Percentiles rank a stretch among this genome's conserved stretches.
phyloP scores from a whole-genome alignment of 1,140 invertebrate species.

The Magallana angulata region DNA sequence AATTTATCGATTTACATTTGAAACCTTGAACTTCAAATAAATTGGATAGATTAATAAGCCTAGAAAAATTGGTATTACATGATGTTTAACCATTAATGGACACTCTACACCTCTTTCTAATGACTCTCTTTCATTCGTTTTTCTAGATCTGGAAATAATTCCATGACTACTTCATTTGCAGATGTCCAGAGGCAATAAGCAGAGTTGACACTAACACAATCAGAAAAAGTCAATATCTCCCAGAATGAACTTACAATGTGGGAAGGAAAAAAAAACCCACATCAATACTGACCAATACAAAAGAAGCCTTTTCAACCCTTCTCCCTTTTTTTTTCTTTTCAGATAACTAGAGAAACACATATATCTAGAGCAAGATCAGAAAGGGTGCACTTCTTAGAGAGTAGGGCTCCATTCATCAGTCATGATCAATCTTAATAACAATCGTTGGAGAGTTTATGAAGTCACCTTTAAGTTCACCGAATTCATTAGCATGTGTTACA shows the following conservation, averaged over 20 bases:
- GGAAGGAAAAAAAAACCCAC: neutral
- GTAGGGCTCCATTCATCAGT: neutral
- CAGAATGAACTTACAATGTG: neutral
- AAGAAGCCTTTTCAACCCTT: neutral
- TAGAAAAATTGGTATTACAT: too few species aligned
- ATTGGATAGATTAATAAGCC: too few species aligned
- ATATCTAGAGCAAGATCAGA: neutral
- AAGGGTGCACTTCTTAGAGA: neutral
- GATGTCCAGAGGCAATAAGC: neutral
- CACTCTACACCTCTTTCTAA: too few species aligned
- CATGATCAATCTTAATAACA: conserved; percentile 23
- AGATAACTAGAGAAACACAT: neutral
- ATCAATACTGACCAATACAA: neutral
- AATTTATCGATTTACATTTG: too few species aligned
- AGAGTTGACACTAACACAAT: neutral
- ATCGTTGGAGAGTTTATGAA: neutral
- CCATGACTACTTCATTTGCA: neutral
- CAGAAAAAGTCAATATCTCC: neutral
- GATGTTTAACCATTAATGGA: too few species aligned
- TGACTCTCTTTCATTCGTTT: too few species aligned
- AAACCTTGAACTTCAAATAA: too few species aligned
- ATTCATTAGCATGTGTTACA: neutral
- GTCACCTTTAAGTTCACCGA: neutral
- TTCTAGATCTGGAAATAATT: too few species aligned
- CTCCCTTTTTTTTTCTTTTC: neutral